Base-by-base conservation (phyloP, 2,888 invertebrate species). In the Drosophila flavopinicola region DNA sequence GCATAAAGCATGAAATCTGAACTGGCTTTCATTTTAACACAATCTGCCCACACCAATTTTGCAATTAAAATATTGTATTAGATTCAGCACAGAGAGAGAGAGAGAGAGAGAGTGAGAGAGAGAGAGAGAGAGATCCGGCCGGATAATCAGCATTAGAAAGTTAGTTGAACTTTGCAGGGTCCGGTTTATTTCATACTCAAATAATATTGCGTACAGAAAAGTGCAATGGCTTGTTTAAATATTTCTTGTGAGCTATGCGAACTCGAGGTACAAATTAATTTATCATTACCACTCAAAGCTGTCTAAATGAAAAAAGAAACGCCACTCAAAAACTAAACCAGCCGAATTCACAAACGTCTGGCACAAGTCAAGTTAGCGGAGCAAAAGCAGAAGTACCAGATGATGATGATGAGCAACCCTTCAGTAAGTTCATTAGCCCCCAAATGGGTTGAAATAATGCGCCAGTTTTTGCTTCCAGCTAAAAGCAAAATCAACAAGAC, bases 361-460 rank as follows among this genome's bases (percentile, higher is more conserved):
- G 66, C 48, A 51, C 39, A 57, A 66, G 73, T 57, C 49, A 39
- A 52, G 54, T 64, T 38, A 33, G 2, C 23, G 11, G 11, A 6
- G 24, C 6, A 17, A 5, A 17, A 57, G 47, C 32, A 29, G 32
- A 23, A 15, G 25, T 45, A 23, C 10, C 13, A 1, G 35, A 35
- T 29, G 24, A 11, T 29, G 57, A 45, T 45, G 61, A 61, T 39
- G 65, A 54, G 68, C 32, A 65, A 58, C 65, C 74, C 74, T 67
- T 64, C 61, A 69, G 65, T 60, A 71, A 80, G 80, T 80, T 80
- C 87, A 87, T 87, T 80, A 87, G 80, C 80, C 87, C 51, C 61
- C 79, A 85, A 87, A 87, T 80, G 83, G 80, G 66, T 85, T 87
- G 67, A 78, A 87, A 85, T 70, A 87, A 85, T 78, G 83, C 85